phyloP scores from a whole-genome alignment of 2,113 vertebrate species.

The Zingel zingel region DNA sequence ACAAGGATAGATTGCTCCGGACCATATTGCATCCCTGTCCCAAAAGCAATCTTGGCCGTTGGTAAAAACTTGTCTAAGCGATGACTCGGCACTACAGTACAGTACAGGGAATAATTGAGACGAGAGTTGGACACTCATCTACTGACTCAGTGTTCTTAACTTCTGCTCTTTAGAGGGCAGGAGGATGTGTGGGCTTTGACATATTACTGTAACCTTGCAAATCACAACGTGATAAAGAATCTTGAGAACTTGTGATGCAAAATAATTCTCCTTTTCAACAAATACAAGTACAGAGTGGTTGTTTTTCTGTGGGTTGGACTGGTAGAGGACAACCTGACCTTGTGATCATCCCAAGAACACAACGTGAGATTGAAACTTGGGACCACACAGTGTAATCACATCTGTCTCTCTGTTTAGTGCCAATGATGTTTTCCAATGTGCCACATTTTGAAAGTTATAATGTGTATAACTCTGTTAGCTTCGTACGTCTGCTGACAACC shows the following conservation, averaged over 20 bases:
- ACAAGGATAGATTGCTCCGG: constrained; percentile 79
- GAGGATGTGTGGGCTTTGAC: constrained; percentile 51
- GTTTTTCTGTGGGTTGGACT: constrained; percentile 22
- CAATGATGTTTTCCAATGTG: background rate
- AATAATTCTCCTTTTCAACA: constrained; percentile 22
- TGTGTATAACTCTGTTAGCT: background rate
- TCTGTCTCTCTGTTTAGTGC: constrained; percentile 27
- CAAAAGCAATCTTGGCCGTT: constrained; percentile 79
- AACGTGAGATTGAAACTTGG: constrained; percentile 16
- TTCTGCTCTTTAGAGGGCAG: constrained; percentile 41
- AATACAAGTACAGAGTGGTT: constrained; percentile 7
- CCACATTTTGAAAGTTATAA: background rate
- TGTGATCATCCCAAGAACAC: constrained; percentile 45
- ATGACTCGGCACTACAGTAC: constrained; percentile 73
- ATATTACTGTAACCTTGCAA: constrained; percentile 61
- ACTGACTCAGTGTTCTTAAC: constrained; percentile 66
- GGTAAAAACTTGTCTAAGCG: constrained; percentile 76
- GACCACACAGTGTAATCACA: constrained; percentile 10
- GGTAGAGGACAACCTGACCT: constrained; percentile 40
- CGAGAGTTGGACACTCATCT: constrained; percentile 61
- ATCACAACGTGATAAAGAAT: constrained; percentile 33
- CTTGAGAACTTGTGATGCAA: constrained; percentile 23
- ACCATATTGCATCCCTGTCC: constrained; percentile 81
- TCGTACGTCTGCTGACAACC: background rate
- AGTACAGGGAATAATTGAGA: constrained; percentile 77